A percentile compares a stretch with the other conserved stretches of the same genome.
Evolutionary conservation across 2,797 vertebrate genomes (phyloP).

Genomic region (Myotis planiceps): DNA sequence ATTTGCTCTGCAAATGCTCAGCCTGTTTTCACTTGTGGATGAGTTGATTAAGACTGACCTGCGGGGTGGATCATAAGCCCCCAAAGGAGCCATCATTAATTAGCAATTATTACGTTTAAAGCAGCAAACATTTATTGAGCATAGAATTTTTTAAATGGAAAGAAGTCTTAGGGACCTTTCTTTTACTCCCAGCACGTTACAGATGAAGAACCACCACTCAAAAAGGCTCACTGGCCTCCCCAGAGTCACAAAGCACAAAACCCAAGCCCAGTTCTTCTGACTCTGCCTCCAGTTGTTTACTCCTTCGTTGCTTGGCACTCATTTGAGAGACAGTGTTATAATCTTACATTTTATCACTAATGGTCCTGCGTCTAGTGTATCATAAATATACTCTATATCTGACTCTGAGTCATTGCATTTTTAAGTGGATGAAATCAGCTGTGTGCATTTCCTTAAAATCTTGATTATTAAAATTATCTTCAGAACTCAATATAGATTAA

Average conservation of each 20-base stretch:
- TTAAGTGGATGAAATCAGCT: background rate
- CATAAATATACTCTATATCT: background rate
- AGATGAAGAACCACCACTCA: background rate
- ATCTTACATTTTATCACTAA: background rate
- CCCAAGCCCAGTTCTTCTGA: background rate
- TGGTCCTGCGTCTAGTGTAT: background rate
- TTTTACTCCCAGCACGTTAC: background rate
- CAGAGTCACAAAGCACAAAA: background rate
- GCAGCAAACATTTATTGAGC: background rate
- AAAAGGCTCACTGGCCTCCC: background rate
- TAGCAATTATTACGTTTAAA: constrained; percentile 1
- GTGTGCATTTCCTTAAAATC: background rate
- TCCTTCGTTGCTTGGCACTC: background rate
- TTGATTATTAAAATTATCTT: constrained; percentile 1
- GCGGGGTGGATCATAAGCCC: background rate
- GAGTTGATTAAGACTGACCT: too few species aligned
- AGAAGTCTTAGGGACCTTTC: background rate
- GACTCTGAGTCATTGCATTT: background rate
- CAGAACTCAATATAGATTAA: background rate
- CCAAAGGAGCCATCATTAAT: background rate
- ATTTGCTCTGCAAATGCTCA: background rate
- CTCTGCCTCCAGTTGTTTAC: background rate
- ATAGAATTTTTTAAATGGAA: constrained; percentile 7
- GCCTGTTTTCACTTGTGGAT: background rate
- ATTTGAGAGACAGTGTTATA: background rate